Conservation (phyloP, 2,113 vertebrate genomes). For the Sphyrna mokarran region DNA sequence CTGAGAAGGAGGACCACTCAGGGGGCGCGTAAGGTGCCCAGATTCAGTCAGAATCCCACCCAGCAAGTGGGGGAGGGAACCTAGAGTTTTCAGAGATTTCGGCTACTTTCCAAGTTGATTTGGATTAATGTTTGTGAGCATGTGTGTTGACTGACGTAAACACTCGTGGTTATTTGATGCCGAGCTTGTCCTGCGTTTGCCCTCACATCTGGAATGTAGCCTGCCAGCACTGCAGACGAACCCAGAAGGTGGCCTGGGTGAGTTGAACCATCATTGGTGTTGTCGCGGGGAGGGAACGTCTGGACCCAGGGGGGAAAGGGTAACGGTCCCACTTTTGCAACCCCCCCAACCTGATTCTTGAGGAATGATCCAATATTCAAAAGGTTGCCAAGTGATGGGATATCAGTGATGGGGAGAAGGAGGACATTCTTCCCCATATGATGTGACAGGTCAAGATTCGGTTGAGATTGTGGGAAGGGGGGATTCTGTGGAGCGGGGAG, state of each 20-base stretch:
- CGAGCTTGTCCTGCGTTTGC: background rate
- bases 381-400: background rate
- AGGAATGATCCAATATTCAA: background rate
- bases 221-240: too few species aligned
- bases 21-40: background rate
- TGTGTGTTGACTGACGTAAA: background rate
- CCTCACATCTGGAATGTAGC: constrained; percentile 2
- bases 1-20: too few species aligned
- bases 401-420: background rate
- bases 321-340: too few species aligned
- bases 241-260: background rate
- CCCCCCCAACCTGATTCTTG: too few species aligned
- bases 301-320: background rate
- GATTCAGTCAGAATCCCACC: background rate
- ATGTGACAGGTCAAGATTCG: background rate
- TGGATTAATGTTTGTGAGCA: constrained; percentile 22
- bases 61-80: background rate
- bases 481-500: too few species aligned
- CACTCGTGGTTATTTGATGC: background rate
- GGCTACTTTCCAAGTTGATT: background rate
- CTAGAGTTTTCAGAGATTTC: background rate
- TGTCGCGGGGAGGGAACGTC: background rate
- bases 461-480: too few species aligned
- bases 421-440: too few species aligned
- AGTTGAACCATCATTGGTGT: background rate